A percentile compares a stretch with the other conserved stretches of the same genome.
Evolutionary conservation across 2,888 invertebrate genomes (phyloP).

Genomic region (Globia sparganii): DNA sequence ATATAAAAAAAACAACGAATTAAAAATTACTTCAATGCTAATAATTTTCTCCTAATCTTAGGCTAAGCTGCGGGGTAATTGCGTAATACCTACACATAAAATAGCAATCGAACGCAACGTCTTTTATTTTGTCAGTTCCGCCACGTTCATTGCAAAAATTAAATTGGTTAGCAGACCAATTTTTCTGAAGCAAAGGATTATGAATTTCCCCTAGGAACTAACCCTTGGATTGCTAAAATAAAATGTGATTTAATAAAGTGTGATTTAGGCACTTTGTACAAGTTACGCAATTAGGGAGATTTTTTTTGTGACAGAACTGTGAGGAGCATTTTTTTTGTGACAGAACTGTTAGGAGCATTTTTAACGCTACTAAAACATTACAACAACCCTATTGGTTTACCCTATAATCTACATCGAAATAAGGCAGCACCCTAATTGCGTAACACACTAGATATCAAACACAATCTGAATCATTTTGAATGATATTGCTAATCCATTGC

Average conservation of each 20-base stretch:
- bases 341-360: background rate
- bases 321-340: background rate
- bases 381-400: background rate
- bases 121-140: background rate
- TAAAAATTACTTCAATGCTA: background rate
- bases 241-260: background rate
- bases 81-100: background rate
- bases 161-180: background rate
- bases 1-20: background rate
- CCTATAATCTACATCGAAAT: background rate
- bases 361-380: background rate
- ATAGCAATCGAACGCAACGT: background rate
- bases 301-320: background rate
- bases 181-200: background rate
- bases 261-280: no score
- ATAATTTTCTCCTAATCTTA: background rate
- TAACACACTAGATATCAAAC: no score
- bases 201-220: background rate
- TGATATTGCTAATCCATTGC: no score
- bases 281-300: background rate
- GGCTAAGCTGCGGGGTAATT: background rate
- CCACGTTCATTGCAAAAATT: background rate
- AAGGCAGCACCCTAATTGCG: no score
- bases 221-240: no score
- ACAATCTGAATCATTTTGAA: no score